Base-by-base conservation (phyloP, 2,797 vertebrate species). In the Anas capensis region DNA sequence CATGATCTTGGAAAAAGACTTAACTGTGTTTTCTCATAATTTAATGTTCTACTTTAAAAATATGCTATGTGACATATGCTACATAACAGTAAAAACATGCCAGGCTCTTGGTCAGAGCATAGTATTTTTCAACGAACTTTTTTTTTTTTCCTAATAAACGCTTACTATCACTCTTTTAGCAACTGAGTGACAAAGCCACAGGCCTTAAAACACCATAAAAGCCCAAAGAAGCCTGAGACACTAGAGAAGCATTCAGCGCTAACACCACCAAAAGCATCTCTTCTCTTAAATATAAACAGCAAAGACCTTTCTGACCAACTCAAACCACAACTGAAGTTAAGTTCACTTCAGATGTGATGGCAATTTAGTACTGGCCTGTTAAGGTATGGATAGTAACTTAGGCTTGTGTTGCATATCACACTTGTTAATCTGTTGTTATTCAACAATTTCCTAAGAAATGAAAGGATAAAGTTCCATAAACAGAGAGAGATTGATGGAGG, bases 71-170 rank as follows among this genome's bases (percentile, higher is more conserved):
- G 16, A 88, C 88, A 79, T 56, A 60, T 2, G 8, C 27, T 64
- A 66, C 5, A 5, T 49, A 36, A 29, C 4, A 2, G n/a, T 38
- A 54, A 71, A 66, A 71, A 40, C 8, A 40, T 13, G 8, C 8
- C 24, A 68, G 31, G 29, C 13, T 57, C 31, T 66, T 44, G 17
- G 7, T 57, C 51, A 49, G 13, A 77, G 19, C 8, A 5, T 5
- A 26, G 6, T 15, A 29, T 1, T 0, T 14, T 12, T 14, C n/a
- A 72, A 10, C 24, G n/a, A n/a, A n/a, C 10, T 44, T 36, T 61
- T 5, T 42, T 58, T 18, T 46, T 83, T 23, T 46, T 34, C 31
- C 26, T 48, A 36, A 23, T 4, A 8, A 33, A 10, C 26, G n/a
- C 34, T 88, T 60, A 48, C 4, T 10, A 21, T 34, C 24, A 60